Base-by-base conservation (phyloP, 2,888 invertebrate species). In the Cephus runcator region DNA sequence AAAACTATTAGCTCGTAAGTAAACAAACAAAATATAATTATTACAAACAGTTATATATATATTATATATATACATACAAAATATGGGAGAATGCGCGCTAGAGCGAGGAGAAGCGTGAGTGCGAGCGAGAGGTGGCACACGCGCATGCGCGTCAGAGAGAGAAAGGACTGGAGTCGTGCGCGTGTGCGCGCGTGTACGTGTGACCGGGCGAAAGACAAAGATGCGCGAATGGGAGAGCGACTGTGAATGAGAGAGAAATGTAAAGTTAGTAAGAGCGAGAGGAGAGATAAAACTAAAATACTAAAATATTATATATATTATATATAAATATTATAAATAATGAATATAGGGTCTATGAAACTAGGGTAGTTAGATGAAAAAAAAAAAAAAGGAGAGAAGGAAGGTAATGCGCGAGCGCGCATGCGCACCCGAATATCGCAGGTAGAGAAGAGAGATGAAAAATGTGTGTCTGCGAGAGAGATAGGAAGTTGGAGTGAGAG, bases 311-410 rank as follows among this genome's bases (percentile, higher is more conserved):
- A 90, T 91, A 91, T 86, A 84, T 83, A 84, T 84, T 79, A 89
- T 89, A 90, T 88, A 90, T 89, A 89, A 90, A 91, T 91, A 91
- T 90, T 91, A 90, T 90, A 91, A 91, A 91, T 91, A 91, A 89
- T 90, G 89, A 91, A 90, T 90, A 89, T 90, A 89, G 88, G 90
- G 89, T 91, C 89, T 91, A 91, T 91, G 90, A 91, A 90, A 88
- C 82, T 83, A 84, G 81, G 79, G 76, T 79, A 79, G 77, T 77
- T 79, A 79, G 76, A 80, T 36, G 78, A 79, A 79, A 69, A 79
- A 79, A 76, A 69, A 79, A 31, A 31, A 1, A 31, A 79, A 30
- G 71, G 75, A n/a, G 75, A 75, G 34, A 34, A 34, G 69, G 71
- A 33, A 36, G 35, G 75, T 79, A 79, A 80, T 76, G 73, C 75